Conservation (phyloP, 2,888 invertebrate genomes). For the Conomelus anceps region DNA sequence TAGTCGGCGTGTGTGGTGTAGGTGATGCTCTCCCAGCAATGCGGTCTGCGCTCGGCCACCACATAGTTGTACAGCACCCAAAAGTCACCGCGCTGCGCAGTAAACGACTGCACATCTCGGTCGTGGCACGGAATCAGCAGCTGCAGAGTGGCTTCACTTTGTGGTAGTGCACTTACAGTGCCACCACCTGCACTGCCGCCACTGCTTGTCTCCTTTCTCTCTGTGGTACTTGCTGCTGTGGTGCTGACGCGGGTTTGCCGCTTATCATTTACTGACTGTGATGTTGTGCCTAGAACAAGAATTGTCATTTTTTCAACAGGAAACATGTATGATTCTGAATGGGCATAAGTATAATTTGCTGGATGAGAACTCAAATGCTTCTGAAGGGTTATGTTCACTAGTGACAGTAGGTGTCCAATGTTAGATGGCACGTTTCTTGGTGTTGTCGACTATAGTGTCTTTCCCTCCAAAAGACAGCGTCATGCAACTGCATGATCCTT, state of each 20-base stretch:
- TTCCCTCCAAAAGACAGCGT: too few relatives aligned
- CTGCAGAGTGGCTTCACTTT: conserved; percentile 39
- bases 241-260: conserved; percentile 28
- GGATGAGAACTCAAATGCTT: too few relatives aligned
- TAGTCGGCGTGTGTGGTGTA: conserved; percentile 90
- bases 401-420: too few relatives aligned
- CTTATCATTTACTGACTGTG: conserved; percentile 16
- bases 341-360: too few relatives aligned
- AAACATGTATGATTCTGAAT: too few relatives aligned
- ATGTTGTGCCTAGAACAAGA: conserved; percentile 23
- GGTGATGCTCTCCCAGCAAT: conserved; percentile 78
- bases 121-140: conserved; percentile 57
- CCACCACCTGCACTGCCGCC: conserved; percentile 18
- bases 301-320: not conserved
- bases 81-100: conserved; percentile 68
- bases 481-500: too few relatives aligned
- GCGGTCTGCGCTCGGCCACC: conserved; percentile 51
- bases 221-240: conserved; percentile 26
- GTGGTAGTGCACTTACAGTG: conserved; percentile 28
- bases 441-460: too few relatives aligned
- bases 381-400: too few relatives aligned
- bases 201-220: conserved; percentile 12
- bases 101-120: conserved; percentile 52
- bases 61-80: conserved; percentile 87
- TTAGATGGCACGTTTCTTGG: too few relatives aligned